Evolutionary conservation across 2,797 vertebrate genomes (phyloP).

Genomic region (Bradypodion pumilum): DNA sequence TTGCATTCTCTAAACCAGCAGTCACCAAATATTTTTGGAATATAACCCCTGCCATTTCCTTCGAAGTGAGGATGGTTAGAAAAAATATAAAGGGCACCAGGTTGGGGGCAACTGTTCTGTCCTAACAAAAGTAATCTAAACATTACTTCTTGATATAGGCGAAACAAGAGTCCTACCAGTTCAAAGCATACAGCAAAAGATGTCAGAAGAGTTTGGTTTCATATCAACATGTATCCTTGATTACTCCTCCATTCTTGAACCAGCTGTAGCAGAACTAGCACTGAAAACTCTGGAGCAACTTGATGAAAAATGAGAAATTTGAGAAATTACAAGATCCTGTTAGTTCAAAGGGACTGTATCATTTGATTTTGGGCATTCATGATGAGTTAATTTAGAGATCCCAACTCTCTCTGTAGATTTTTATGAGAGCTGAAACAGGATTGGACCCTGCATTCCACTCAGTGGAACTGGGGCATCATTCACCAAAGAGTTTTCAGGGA

Average conservation of each 20-base stretch:
- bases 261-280: constrained; percentile 13
- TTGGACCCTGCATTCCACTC: not conserved
- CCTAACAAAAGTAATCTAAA: accelerated
- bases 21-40: not conserved
- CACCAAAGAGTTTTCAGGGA: not conserved
- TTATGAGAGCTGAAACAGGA: not conserved
- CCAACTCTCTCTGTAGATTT: not conserved
- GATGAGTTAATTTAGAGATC: not conserved
- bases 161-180: not conserved
- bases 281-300: not conserved
- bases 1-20: not conserved
- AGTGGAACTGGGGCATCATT: not conserved
- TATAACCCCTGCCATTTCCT: not conserved
- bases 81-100: not conserved
- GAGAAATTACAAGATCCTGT: not conserved
- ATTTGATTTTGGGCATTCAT: not conserved
- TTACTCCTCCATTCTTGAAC: not conserved
- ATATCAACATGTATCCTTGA: accelerated
- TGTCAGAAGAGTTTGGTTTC: accelerated
- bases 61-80: not conserved
- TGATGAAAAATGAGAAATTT: constrained; percentile 6
- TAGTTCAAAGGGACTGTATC: not conserved
- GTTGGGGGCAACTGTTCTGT: not conserved
- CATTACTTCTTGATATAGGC: accelerated
- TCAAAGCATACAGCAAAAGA: not conserved